These are phyloP conservation scores for Laupala kohalensis DNA, from an alignment of 1,140 invertebrate genomes.

Conservation along the genomic window DNA sequence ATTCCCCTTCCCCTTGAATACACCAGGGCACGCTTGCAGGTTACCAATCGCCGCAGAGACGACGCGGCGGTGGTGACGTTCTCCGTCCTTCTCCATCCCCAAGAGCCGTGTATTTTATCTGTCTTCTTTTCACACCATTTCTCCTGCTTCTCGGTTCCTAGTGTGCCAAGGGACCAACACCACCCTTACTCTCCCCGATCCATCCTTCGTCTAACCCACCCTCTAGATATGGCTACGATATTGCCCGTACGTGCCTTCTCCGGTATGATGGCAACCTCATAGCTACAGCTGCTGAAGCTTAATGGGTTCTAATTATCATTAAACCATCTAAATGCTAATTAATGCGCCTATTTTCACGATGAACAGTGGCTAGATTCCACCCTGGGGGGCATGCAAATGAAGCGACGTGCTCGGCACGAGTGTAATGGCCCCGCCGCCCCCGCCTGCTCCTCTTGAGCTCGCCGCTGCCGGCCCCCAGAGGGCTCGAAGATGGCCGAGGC, in stretches of 20 bases:
- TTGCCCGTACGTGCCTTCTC: neutral
- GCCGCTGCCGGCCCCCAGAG: too few species aligned
- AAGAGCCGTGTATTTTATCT: constrained; percentile 5
- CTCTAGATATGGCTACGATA: neutral
- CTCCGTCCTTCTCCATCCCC: neutral
- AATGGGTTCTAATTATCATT: constrained; percentile 34
- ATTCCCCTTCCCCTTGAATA: neutral
- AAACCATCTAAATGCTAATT: constrained; percentile 40
- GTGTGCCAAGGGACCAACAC: neutral
- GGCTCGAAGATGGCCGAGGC: constrained; percentile 12
- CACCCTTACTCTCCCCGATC: neutral
- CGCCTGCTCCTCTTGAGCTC: neutral
- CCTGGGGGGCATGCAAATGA: constrained; percentile 31
- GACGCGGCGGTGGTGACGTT: too few species aligned
- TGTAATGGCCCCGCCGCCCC: neutral
- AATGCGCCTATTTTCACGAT: constrained; percentile 36
- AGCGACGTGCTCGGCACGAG: constrained; percentile 13
- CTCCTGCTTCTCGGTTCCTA: neutral
- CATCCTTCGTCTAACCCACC: neutral
- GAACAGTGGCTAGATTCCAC: constrained; percentile 25
- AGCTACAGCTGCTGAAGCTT: constrained; percentile 15
- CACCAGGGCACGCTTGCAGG: too few species aligned
- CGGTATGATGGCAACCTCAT: constrained; percentile 2
- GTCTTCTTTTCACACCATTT: constrained; percentile 17
- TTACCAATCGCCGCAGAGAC: neutral